Base-by-base conservation (phyloP, 1,140 invertebrate species). In the Teleopsis dalmanni region DNA sequence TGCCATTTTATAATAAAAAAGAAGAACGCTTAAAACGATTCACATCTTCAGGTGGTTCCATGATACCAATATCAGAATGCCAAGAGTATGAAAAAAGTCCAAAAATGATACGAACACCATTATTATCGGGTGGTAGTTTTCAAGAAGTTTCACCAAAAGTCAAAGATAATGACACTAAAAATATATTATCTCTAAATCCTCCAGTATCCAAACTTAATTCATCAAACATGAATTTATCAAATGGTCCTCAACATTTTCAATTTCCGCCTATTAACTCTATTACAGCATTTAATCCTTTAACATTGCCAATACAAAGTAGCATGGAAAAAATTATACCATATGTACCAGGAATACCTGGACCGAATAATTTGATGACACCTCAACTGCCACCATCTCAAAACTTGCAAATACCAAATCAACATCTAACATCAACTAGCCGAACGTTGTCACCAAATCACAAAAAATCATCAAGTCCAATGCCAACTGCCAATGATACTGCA, bases 321-420 rank as follows among this genome's bases (percentile, higher is more conserved):
- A 76, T 78, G 21, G 84, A 81, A n/a, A 85, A 85, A 62, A 68
- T 83, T 8, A 85, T 89, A 56, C 84, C 85, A 4, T 83, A 86
- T 66, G 87, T 91, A 5, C 88, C 87, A 3, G 88, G 88, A 10
- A 91, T 91, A 65, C 88, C 88, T 1, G 88, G 88, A 27, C 88
- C 88, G 2, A 81, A 83, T 51, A 81, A 76, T 11, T 62, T 76
- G 4, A n/a, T n/a, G n/a, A 72, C 73, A 33, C 62, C 74, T 8
- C 75, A 71, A 53, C 51, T 74, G 42, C 65, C 55, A 1, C 57
- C 57, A 29, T 54, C 59, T 6, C 63, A 62, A 27, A 57, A 62
- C 18, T 33, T 57, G n/a, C 56, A 60, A n/a, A 3, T 65, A 35
- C 59, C 51, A 3, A 57, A 34, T 11, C 41, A 42, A 10, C 36